Percentiles rank a stretch among this genome's conserved stretches.
phyloP scores from a whole-genome alignment of 2,113 vertebrate species.

The Coregonus clupeaformis region DNA sequence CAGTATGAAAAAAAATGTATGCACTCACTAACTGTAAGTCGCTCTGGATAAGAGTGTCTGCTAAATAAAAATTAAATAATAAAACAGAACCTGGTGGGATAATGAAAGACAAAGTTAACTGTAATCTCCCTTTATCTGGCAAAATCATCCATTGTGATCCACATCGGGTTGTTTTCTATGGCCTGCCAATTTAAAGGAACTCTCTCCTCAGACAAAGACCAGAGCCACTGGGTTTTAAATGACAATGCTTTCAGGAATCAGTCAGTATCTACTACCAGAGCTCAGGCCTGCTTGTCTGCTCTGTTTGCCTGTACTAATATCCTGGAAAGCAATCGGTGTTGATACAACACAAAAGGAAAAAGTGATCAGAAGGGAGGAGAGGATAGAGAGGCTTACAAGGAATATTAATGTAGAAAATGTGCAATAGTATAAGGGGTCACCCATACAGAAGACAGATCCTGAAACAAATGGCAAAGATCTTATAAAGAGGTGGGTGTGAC shows the following conservation, averaged over 20 bases:
- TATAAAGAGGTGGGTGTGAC: too few species aligned
- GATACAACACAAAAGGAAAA: constrained; percentile 59
- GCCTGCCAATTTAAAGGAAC: constrained; percentile 58
- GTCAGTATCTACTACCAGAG: constrained; percentile 68
- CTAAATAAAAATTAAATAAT: too few species aligned
- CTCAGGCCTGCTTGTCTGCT: constrained; percentile 50
- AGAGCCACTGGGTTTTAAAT: constrained; percentile 61
- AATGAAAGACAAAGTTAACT: constrained; percentile 47
- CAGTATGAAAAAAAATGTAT: too few species aligned
- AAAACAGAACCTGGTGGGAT: constrained; percentile 18
- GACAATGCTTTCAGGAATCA: constrained; percentile 63
- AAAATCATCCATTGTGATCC: constrained; percentile 48
- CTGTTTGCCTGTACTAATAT: constrained; percentile 72
- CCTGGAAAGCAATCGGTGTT: constrained; percentile 59
- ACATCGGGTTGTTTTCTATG: constrained; percentile 41
- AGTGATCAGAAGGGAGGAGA: constrained; percentile 51
- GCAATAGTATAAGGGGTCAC: too few species aligned
- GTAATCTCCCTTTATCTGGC: constrained; percentile 56
- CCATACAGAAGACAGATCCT: too few species aligned
- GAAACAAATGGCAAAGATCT: too few species aligned
- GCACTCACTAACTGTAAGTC: too few species aligned
- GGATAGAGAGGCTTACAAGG: constrained; percentile 19
- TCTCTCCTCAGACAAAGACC: constrained; percentile 56
- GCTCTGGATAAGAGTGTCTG: too few species aligned
- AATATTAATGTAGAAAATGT: constrained; percentile 22